Evolutionary conservation across 2,888 invertebrate genomes (phyloP).

Genomic region (Archips crataeganus): DNA sequence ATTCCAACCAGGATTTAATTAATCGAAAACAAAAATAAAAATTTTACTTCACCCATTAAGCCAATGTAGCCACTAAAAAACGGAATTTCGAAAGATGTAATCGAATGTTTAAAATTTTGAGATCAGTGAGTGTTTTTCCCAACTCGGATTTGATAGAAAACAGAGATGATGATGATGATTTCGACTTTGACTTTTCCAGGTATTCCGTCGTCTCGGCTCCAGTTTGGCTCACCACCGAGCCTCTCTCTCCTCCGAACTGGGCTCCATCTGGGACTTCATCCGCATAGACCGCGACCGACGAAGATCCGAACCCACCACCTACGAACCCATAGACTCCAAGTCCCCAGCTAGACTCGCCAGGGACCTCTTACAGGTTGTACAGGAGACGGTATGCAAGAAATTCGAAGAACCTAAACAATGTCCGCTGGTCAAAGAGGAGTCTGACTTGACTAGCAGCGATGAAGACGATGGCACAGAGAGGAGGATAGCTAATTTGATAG

Average conservation of each 20-base stretch:
- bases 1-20: too few species aligned
- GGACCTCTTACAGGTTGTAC: constrained; percentile 78
- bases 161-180: too few species aligned
- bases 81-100: too few species aligned
- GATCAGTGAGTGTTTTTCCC: too few species aligned
- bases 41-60: too few species aligned
- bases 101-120: too few species aligned
- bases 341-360: constrained; percentile 75
- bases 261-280: constrained; percentile 80
- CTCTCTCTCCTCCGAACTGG: constrained; percentile 75
- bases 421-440: constrained; percentile 78
- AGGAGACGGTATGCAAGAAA: constrained; percentile 77
- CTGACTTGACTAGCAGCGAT: constrained; percentile 71
- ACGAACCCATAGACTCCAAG: constrained; percentile 68
- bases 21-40: too few species aligned
- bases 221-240: constrained; percentile 78
- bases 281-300: constrained; percentile 68
- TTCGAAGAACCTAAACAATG: constrained; percentile 70
- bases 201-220: constrained; percentile 76
- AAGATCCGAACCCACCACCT: constrained; percentile 68
- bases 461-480: constrained; percentile 74
- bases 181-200: constrained; percentile 54
- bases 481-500: constrained; percentile 78
- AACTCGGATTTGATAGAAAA: too few species aligned
- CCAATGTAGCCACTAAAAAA: too few species aligned